Evolutionary conservation across 1,140 invertebrate species (phyloP).

Genomic region (Magallana ariakensis): DNA sequence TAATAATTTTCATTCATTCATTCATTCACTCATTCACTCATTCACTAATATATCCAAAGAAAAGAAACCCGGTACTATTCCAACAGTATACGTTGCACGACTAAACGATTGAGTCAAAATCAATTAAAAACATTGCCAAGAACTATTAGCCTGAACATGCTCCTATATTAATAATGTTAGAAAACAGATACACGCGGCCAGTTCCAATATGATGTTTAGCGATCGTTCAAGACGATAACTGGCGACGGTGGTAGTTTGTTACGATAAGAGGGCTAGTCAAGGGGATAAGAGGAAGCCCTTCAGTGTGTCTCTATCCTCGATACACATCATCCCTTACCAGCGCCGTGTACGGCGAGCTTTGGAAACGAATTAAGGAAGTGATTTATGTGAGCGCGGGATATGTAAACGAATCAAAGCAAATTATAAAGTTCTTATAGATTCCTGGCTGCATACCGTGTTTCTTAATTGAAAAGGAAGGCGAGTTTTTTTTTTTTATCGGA

Average conservation of each 20-base stretch:
- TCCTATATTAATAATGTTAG: constrained; percentile 15
- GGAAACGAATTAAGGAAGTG: constrained; percentile 10
- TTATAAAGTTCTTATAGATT: constrained; percentile 26
- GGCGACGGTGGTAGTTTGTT: constrained; percentile 2
- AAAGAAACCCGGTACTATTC: too few relatives aligned
- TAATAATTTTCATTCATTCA: not conserved
- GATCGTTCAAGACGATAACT: constrained; percentile 13
- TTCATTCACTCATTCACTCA: not conserved
- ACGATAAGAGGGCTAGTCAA: constrained; percentile 10
- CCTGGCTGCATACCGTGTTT: not conserved
- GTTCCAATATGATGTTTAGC: not conserved
- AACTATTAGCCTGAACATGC: not conserved
- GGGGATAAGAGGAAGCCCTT: not conserved
- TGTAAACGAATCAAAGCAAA: constrained; percentile 24
- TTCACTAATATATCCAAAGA: not conserved
- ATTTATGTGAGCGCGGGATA: not conserved
- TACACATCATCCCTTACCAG: not conserved
- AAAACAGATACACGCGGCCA: not conserved
- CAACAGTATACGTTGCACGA: not conserved
- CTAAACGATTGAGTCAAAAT: not conserved
- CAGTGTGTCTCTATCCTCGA: not conserved
- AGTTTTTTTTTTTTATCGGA: not conserved
- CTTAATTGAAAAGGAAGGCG: constrained; percentile 20
- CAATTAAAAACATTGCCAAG: not conserved
- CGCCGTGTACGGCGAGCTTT: not conserved